Percentiles rank a stretch among this genome's conserved stretches.
These are phyloP conservation scores for Dioctria linearis DNA, from an alignment of 2,888 invertebrate species.

Conservation along the genomic window DNA sequence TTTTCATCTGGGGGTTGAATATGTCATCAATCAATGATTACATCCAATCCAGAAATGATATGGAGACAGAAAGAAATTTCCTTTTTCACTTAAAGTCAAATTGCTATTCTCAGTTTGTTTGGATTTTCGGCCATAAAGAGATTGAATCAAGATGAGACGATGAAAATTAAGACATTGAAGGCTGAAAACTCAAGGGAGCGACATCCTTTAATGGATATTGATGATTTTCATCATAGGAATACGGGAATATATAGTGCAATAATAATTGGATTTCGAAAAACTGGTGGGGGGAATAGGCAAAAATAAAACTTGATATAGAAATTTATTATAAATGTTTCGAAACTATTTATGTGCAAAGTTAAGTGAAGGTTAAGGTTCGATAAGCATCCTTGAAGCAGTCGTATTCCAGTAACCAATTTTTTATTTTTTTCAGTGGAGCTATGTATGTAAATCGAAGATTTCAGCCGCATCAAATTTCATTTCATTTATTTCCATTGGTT, in stretches of 20 bases:
- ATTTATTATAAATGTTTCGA: not conserved
- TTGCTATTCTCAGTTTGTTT: not conserved
- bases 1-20: constrained; percentile 44
- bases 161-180: constrained; percentile 37
- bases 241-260: constrained; percentile 17
- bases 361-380: too few relatives aligned
- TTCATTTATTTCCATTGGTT: too few relatives aligned
- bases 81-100: constrained; percentile 40
- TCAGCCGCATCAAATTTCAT: too few relatives aligned
- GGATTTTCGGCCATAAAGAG: constrained; percentile 2
- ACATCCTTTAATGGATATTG: constrained; percentile 37
- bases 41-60: not conserved
- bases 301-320: not conserved
- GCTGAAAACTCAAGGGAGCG: constrained; percentile 12
- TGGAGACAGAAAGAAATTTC: not conserved
- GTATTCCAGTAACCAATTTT: too few relatives aligned
- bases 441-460: too few relatives aligned
- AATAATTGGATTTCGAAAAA: constrained; percentile 8
- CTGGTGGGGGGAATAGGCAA: not conserved
- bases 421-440: too few relatives aligned
- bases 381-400: too few relatives aligned
- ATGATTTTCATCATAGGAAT: constrained; percentile 2
- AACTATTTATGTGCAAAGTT: too few relatives aligned
- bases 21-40: constrained; percentile 43
- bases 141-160: constrained; percentile 40